These are phyloP conservation scores for Dicentrarchus labrax DNA, from an alignment of 2,113 vertebrate genomes.

Conservation along the genomic window DNA sequence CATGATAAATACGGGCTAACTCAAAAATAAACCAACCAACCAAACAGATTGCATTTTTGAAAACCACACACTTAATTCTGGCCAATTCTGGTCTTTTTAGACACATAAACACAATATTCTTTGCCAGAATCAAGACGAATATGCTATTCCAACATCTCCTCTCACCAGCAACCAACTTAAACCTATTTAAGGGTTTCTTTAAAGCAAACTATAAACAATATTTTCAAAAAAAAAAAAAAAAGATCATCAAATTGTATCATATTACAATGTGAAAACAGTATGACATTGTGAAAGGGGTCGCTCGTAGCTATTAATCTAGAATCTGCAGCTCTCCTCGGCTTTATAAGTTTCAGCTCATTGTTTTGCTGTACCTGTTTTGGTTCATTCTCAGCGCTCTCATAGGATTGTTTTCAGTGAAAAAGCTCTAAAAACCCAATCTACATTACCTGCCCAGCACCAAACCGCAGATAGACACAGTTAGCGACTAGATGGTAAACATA, in stretches of 20 bases:
- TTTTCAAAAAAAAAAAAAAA: background rate
- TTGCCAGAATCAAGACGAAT: background rate
- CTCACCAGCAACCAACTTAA: background rate
- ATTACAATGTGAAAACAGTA: background rate
- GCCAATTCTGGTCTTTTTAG: background rate
- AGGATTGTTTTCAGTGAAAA: background rate
- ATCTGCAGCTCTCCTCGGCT: background rate
- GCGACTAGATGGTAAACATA: background rate
- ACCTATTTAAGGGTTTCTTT: background rate
- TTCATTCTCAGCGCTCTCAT: background rate
- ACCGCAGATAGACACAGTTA: background rate
- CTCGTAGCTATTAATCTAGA: background rate
- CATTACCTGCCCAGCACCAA: background rate
- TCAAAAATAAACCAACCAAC: conserved; percentile 26
- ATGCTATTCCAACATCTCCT: background rate
- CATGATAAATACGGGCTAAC: conserved; percentile 2
- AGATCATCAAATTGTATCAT: background rate
- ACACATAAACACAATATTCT: background rate
- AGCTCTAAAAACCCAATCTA: background rate
- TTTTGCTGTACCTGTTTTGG: background rate
- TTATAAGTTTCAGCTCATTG: background rate
- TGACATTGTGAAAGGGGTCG: background rate
- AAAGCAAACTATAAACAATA: background rate
- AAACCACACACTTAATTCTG: background rate
- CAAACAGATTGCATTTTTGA: background rate